Evolutionary conservation across 2,888 invertebrate species (phyloP), one percentile per base, ranked within the genome.

Genomic region (Hypercompe scribonia): DNA sequence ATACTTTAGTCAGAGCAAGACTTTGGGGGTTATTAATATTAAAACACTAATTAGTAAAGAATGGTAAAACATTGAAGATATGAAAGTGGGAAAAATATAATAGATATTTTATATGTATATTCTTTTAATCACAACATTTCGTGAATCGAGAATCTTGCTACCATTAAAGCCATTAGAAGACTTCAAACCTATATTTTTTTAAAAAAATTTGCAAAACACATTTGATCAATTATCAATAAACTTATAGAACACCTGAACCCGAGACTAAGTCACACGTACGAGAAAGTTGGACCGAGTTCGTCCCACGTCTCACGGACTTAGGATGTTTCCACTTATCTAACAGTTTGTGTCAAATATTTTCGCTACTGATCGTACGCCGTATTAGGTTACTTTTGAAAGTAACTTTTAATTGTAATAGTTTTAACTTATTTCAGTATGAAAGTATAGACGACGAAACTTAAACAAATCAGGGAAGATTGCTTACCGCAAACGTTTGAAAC

Each of bases 181-280:
- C 18, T 18, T 58, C n/a, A 4, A 33, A n/a, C n/a, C n/a, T n/a
- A n/a, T n/a, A n/a, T n/a, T 34, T 34, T 64, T 0, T 0, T 3
- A 28, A 50, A 54, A 28, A 54, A 13, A 31, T 50, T 24, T 8
- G 50, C 50, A 7, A 28, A 61, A 31, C 73, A 80, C 78, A 76
- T 80, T 81, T 78, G 78, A 85, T 84, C 80, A 85, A 85, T 87
- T 85, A 79, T 84, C 81, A 77, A 84, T 71, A 74, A 82, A 81
- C 73, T 84, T 78, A 75, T 71, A 78, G 78, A 74, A 79, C 86
- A 89, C 89, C 87, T 88, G 86, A 79, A 77, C 78, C 79, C 73
- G 70, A 68, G 77, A 84, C 85, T 84, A 84, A 84, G 81, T 80
- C 77, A 79, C 78, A 76, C 74, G 78, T 63, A 72, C 71, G 70